Evolutionary conservation across 2,888 invertebrate genomes (phyloP), one percentile per base, ranked within the genome.

Genomic region (Amphipyra tragopoginis): DNA sequence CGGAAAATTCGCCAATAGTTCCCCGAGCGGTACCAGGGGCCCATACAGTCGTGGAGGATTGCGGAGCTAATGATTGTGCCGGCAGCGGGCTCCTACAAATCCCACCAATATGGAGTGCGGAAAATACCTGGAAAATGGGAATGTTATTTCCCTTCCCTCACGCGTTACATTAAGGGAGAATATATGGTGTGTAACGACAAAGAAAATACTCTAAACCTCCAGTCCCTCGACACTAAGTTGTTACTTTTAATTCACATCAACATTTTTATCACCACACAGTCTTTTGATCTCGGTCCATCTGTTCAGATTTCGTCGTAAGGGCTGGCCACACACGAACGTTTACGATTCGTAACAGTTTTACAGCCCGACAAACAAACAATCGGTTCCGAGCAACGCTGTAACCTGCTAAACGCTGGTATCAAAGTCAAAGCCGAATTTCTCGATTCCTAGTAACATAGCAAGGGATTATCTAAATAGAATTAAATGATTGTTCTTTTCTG

Each of bases 271-370:
- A 87, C 89, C 86, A 77, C 82, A 79, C 63, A 82, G 79, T 85
- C 92, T 90, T 94, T 94, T 94, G 94, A 94, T 94, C 89, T 93
- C 89, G 68, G 83, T 84, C 90, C 94, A 94, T 94, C 94, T 94
- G 94, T 90, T 89, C 88, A 84, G 88, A 91, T 89, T 93, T 94
- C 94, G 93, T 90, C 92, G 94, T 94, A 94, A 94, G 94, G 92
- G 91, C 91, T 91, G 94, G 89, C 94, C 94, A 94, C 94, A 94
- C 94, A 93, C 94, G 93, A 90, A 72, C 89, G 92, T 94, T 93
- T 94, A 94, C 93, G 90, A 88, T 89, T 89, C 90, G 83, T 90
- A 90, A 90, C 93, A 88, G 92, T 93, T 94, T 93, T 92, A 94
- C 92, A 90, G 85, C 85, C 86, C 80, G 86, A 91, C 93, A 94